Evolutionary conservation across 2,888 invertebrate genomes (phyloP), one percentile per base, ranked within the genome.

Genomic region (Ferrisia virgata): DNA sequence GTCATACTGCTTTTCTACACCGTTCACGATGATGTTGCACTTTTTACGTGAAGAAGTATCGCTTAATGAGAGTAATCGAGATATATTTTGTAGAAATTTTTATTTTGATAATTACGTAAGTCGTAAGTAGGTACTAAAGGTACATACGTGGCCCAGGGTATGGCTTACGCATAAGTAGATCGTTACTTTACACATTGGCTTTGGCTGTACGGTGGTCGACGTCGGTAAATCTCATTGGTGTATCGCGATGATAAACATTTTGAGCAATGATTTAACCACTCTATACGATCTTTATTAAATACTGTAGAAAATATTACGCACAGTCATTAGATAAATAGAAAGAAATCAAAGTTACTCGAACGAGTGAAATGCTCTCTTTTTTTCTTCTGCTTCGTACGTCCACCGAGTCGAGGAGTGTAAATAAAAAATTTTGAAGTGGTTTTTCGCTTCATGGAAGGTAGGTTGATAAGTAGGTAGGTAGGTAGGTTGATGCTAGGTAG

Each of bases 401-500:
- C 31, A 53, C 47, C 31, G 53, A n/a, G 40, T 33, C 25, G 18
- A 40, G n/a, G n/a, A n/a, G n/a, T n/a, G 80, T 80, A 80, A 80
- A 80, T 36, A 76, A 80, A n/a, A 80, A 80, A 33, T 80, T 80
- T 31, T 80, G 47, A 80, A 80, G 80, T 80, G 47, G 47, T 80
- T 80, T 80, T 80, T 79, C 31, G 33, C 53, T 31, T 28, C n/a
- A 33, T 31, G 53, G n/a, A n/a, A n/a, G n/a, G n/a, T n/a, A n/a
- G n/a, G n/a, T n/a, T n/a, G n/a, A n/a, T n/a, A n/a, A n/a, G n/a
- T n/a, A n/a, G n/a, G n/a, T n/a, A n/a, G n/a, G n/a, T n/a, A n/a
- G n/a, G n/a, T n/a, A n/a, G n/a, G n/a, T n/a, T n/a, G n/a, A n/a
- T n/a, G n/a, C n/a, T n/a, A n/a, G n/a, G 47, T 31, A 33, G 53